Conservation (phyloP, 2,797 vertebrate species). For the Rhynchotus rufescens region DNA sequence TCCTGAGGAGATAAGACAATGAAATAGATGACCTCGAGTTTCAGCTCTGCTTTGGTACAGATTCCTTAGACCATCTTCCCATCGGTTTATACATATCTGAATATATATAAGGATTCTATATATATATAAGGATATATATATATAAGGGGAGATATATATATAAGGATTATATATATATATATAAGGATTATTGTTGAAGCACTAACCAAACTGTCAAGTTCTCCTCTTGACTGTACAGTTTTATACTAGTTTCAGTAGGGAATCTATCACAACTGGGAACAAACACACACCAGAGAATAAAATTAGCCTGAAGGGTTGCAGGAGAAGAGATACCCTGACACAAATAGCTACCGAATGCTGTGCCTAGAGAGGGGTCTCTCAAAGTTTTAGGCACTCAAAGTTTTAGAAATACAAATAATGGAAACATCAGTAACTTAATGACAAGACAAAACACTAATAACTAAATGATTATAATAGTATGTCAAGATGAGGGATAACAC, state of each 20-base stretch:
- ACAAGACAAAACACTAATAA: slow-evolving; percentile 74
- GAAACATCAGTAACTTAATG: slow-evolving; percentile 36
- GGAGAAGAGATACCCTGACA: neutral
- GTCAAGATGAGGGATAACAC: slow-evolving; percentile 77
- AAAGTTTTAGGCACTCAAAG: neutral
- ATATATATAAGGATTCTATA: no score
- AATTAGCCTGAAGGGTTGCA: neutral
- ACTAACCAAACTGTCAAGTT: neutral
- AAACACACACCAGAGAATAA: neutral
- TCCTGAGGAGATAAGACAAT: neutral
- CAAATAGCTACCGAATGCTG: neutral
- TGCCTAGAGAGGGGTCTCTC: neutral
- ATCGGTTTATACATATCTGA: neutral
- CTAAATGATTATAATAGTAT: slow-evolving; percentile 75
- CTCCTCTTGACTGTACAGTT: neutral
- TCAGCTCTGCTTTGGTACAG: neutral
- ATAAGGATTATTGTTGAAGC: neutral
- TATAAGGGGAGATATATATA: no score
- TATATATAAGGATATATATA: no score
- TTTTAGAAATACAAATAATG: slow-evolving; percentile 60
- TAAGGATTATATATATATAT: neutral
- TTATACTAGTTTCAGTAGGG: neutral
- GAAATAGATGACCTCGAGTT: neutral
- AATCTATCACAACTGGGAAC: neutral
- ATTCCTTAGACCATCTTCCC: neutral